Base-by-base conservation (phyloP, 2,888 invertebrate species). In the Phoenoteleia sp. region DNA sequence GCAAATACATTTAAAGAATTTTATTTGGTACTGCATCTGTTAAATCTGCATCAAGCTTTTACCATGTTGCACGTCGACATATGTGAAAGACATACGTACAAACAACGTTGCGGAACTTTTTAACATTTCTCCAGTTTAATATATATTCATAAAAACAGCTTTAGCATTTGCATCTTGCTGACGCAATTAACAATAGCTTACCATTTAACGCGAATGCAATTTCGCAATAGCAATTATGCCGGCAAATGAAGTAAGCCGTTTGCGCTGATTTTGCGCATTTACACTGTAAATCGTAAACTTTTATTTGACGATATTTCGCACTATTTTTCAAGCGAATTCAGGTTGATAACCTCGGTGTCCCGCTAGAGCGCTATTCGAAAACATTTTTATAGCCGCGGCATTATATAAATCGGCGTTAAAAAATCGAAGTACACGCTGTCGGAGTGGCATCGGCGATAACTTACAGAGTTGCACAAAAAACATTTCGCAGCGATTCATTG, bases 341-440 rank as follows among this genome's bases (percentile, higher is more conserved):
- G 82, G 82, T 83, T 77, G 82, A 83, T 83, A 83, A 83, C 82
- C 82, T 54, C 76, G 58, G 15, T 58, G 71, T 81, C 69, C 81
- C 81, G 81, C 81, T 81, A 81, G 39, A 69, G 62, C 36, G 71
- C 62, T 66, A 76, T 76, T 76, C 64, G 56, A 52, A 60, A 64
- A 36, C 76, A 52, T 39, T 82, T 82, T 82, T 82, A 82, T 58
- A 25, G 76, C 76, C 47, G 23, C 62, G 56, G 62, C 64, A 29
- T 82, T 82, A 45, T 75, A 76, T 75, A 75, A 81, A 82, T 62
- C 71, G 56, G 76, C 64, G 76, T 56, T 25, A 66, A 77, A 77
- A 82, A 71, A 75, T 71, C 72, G 39, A 69, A 58, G 42, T 17
- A 9, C 56, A n/a, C 3, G 52, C 72, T 49, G 67, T 25, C 79